phyloP scores from a whole-genome alignment of 2,888 invertebrate genomes.

The Thera britannica region DNA sequence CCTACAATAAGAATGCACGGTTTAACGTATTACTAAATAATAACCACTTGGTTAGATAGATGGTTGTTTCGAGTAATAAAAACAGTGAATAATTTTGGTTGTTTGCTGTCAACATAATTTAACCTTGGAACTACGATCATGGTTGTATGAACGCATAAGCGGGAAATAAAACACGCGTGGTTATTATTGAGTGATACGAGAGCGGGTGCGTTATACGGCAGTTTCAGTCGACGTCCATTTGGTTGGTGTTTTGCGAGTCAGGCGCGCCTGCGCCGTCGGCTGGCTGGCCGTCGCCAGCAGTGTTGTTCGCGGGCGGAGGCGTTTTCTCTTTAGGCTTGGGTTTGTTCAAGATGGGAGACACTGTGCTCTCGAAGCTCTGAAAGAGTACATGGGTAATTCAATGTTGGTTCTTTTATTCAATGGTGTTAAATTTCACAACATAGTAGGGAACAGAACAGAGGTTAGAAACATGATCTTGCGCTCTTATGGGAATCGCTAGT shows the following conservation, averaged over 20 bases:
- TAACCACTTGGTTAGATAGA: constrained; percentile 26
- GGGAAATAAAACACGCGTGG: constrained; percentile 18
- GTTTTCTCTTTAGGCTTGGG: constrained; percentile 93
- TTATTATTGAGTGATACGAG: constrained; percentile 56
- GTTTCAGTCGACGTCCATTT: constrained; percentile 80
- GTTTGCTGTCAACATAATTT: neutral
- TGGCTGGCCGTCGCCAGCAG: constrained; percentile 60
- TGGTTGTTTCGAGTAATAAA: constrained; percentile 13
- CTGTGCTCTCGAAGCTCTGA: constrained; percentile 85
- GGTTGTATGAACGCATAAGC: constrained; percentile 1
- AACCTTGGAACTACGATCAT: neutral
- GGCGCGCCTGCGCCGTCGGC: constrained; percentile 41
- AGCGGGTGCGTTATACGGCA: constrained; percentile 28
- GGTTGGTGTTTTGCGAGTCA: constrained; percentile 56
- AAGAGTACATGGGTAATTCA: constrained; percentile 34
- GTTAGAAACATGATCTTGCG: no score
- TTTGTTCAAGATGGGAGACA: constrained; percentile 93
- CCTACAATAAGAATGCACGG: constrained; percentile 43
- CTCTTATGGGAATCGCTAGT: no score
- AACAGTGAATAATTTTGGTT: constrained; percentile 10
- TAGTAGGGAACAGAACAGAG: no score
- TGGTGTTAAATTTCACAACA: no score
- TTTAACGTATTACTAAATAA: constrained; percentile 51
- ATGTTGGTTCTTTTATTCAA: neutral
- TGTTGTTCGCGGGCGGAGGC: constrained; percentile 71